Base-by-base conservation (phyloP, 2,797 vertebrate genomes). In the Sebastiscus albofasciatus region DNA sequence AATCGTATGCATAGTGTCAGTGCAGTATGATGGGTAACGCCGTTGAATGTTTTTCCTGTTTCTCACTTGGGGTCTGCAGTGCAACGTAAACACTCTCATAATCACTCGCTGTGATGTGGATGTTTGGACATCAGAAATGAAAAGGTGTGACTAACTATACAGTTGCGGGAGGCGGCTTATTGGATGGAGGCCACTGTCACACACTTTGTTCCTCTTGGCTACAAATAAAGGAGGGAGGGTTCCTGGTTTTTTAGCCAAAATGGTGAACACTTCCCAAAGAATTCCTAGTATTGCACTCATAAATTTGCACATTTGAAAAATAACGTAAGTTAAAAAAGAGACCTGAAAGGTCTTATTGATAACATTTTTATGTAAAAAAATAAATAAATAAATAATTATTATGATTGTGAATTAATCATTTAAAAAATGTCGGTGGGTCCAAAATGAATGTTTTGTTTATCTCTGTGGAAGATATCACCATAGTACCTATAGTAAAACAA, bases 21-120 rank as follows among this genome's bases (percentile, higher is more conserved):
- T 27, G 29, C 36, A 34, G 58, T 68, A 39, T 72, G 77, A 85
- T 75, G 76, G 74, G 55, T 79, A 69, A 69, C 42, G 14, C 55
- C 60, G 18, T 49, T 20, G 72, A 72, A 52, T 82, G 85, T 89
- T 92, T 89, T 90, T 93, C 89, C 91, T 93, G 72, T 81, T 89
- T 87, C 67, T 87, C 77, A 64, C 79, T 62, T 20, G 46, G 49
- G 77, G 61, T 75, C 36, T 67, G 3, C 29, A 67, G 77, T 22
- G 11, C 46, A 87, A 26, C 67, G 79, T 88, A 89, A 91, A 91
- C 81, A 89, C 75, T 46, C 56, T 71, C 34, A 81, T 68, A 75
- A 46, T 46, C 77, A 61, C 39, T 8, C 16, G 6, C 74, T 67
- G 60, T 77, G 64, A 75, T 84, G 80, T 64, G 49, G 61, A 69